Evolutionary conservation across 2,888 invertebrate genomes (phyloP).

Genomic region (Drosophila kanekoi): DNA sequence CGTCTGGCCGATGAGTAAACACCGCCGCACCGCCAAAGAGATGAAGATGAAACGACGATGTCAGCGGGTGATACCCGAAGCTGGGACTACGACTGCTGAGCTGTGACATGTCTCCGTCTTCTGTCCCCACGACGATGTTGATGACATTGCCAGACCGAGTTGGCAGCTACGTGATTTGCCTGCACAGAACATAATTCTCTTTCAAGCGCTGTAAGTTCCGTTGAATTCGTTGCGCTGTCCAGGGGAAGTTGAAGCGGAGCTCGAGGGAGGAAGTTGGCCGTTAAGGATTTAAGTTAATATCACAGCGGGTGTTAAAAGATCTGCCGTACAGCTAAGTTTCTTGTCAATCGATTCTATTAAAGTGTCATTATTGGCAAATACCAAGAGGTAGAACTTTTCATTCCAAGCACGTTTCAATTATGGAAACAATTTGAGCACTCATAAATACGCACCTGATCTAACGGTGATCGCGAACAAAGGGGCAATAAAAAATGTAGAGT

Average conservation of each 20-base stretch:
- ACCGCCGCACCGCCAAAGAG: conserved; percentile 68
- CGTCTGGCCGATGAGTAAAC: conserved; percentile 72
- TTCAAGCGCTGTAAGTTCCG: conserved; percentile 59
- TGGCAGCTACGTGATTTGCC: conserved; percentile 70
- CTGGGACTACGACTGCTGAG: conserved; percentile 36
- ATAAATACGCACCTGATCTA: conserved; percentile 41
- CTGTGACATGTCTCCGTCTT: conserved; percentile 39
- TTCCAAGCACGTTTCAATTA: conserved; percentile 74
- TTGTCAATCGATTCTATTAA: conserved; percentile 1
- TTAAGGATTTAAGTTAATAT: conserved; percentile 40
- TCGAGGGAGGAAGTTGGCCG: conserved; percentile 5
- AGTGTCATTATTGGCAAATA: conserved; percentile 3
- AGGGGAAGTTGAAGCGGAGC: not conserved
- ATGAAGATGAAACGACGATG: conserved; percentile 71
- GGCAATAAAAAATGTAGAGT: conserved; percentile 67
- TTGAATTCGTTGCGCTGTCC: conserved; percentile 25
- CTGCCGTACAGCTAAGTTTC: not conserved
- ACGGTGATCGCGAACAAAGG: conserved; percentile 65
- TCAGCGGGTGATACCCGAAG: conserved; percentile 70
- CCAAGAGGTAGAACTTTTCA: conserved; percentile 16
- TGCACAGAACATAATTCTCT: conserved; percentile 60
- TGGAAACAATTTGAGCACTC: conserved; percentile 64
- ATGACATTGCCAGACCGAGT: conserved; percentile 51
- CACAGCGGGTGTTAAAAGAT: not conserved
- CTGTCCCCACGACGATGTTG: conserved; percentile 41